phyloP scores from a whole-genome alignment of 2,888 invertebrate species.

The Deroplatys truncata region DNA sequence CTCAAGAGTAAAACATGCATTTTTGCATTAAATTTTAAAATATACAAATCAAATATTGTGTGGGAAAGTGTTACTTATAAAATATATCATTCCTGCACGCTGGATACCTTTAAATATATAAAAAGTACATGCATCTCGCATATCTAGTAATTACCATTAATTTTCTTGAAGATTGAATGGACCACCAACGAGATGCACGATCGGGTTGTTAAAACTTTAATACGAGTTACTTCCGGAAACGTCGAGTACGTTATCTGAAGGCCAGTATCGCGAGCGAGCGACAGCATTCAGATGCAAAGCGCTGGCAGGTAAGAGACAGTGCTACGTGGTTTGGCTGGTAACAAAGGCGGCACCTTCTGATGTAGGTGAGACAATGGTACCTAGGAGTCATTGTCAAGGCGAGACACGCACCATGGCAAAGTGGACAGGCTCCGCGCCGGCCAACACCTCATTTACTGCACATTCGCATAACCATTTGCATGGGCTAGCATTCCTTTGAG shows the following conservation, averaged over 20 bases:
- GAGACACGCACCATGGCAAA: not conserved
- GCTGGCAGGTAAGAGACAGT: not conserved
- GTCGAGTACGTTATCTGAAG: not conserved
- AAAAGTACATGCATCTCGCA: no score
- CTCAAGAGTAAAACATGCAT: no score
- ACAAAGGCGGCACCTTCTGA: not conserved
- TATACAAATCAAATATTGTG: no score
- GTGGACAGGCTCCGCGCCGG: not conserved
- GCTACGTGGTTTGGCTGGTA: not conserved
- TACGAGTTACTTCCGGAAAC: not conserved
- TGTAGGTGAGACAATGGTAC: not conserved
- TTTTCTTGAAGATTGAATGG: no score
- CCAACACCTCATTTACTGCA: not conserved
- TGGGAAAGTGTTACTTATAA: no score
- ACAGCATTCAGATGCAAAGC: no score
- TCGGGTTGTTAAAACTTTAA: not conserved
- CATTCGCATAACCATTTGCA: not conserved
- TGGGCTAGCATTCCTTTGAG: not conserved
- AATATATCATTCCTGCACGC: no score
- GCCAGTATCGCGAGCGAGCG: not conserved
- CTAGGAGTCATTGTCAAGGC: not conserved
- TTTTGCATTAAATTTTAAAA: no score
- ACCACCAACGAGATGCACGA: not conserved
- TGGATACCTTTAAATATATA: no score
- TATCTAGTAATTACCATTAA: no score